A percentile compares a stretch with the other conserved stretches of the same genome.
These are phyloP conservation scores for Micrasema minimum DNA, from an alignment of 1,140 invertebrate species.

Conservation along the genomic window DNA sequence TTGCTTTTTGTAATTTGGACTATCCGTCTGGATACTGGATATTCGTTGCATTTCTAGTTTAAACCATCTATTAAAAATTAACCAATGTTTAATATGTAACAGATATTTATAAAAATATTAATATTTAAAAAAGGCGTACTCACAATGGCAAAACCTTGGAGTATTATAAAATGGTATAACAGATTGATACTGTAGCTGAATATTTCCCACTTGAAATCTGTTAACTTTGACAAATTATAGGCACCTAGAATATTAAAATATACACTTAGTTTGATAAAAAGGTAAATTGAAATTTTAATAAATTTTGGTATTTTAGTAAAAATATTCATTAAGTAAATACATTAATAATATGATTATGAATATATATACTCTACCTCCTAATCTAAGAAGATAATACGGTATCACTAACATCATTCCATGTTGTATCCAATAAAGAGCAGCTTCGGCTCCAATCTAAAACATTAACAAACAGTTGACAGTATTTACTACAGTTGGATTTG, in stretches of 20 bases:
- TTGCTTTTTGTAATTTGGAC: no score
- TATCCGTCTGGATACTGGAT: no score
- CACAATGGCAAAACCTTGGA: constrained; percentile 87
- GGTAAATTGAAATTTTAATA: no score
- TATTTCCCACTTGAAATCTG: constrained; percentile 86
- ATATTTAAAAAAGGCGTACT: constrained; percentile 60
- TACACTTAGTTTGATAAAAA: no score
- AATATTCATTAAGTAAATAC: neutral
- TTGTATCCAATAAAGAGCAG: constrained; percentile 91
- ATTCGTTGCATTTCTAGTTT: no score
- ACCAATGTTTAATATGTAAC: no score
- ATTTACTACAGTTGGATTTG: constrained; percentile 27
- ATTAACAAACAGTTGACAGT: constrained; percentile 9
- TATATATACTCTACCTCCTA: constrained; percentile 74
- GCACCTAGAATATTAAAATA: constrained; percentile 70
- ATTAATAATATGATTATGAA: no score
- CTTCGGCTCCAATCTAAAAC: constrained; percentile 86
- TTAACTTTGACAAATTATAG: constrained; percentile 84
- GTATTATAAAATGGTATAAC: constrained; percentile 87
- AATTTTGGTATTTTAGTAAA: neutral
- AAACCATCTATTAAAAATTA: no score
- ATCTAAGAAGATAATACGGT: constrained; percentile 87
- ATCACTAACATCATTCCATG: constrained; percentile 93
- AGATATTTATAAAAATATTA: no score
- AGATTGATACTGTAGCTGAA: constrained; percentile 85